phyloP scores from a whole-genome alignment of 2,888 invertebrate genomes.

The Drosophila formosana region DNA sequence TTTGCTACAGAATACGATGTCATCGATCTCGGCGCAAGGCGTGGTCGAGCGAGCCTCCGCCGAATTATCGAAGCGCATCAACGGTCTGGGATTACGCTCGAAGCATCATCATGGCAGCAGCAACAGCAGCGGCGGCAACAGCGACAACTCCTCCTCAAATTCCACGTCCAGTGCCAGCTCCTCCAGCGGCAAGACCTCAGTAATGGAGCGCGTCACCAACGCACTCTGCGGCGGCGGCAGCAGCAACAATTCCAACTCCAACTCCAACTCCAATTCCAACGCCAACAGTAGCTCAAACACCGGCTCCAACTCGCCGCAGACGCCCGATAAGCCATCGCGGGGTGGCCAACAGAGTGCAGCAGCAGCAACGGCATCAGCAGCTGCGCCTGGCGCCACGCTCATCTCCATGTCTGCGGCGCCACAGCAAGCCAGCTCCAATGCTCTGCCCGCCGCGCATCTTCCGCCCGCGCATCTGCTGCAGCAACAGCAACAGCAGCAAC shows the following conservation, averaged over 20 bases:
- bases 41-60: constrained; percentile 96
- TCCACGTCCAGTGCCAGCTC: constrained; percentile 57
- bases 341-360: constrained; percentile 51
- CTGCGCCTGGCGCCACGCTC: constrained; percentile 38
- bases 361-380: neutral
- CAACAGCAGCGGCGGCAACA: constrained; percentile 38
- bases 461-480: constrained; percentile 56
- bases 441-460: constrained; percentile 34
- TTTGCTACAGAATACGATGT: constrained; percentile 87
- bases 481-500: constrained; percentile 71
- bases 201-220: constrained; percentile 95
- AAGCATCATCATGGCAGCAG: constrained; percentile 86
- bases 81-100: constrained; percentile 90
- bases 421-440: constrained; percentile 44
- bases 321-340: constrained; percentile 80
- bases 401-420: constrained; percentile 45
- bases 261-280: constrained; percentile 81
- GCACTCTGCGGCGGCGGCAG: constrained; percentile 91
- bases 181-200: constrained; percentile 88
- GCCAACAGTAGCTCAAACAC: constrained; percentile 54
- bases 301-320: constrained; percentile 62
- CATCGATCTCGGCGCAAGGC: constrained; percentile 94
- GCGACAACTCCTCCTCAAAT: constrained; percentile 52
- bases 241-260: constrained; percentile 68
- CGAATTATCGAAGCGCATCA: constrained; percentile 95